Evolutionary conservation across 2,888 invertebrate species (phyloP).

Genomic region (Keiferia lycopersicella): DNA sequence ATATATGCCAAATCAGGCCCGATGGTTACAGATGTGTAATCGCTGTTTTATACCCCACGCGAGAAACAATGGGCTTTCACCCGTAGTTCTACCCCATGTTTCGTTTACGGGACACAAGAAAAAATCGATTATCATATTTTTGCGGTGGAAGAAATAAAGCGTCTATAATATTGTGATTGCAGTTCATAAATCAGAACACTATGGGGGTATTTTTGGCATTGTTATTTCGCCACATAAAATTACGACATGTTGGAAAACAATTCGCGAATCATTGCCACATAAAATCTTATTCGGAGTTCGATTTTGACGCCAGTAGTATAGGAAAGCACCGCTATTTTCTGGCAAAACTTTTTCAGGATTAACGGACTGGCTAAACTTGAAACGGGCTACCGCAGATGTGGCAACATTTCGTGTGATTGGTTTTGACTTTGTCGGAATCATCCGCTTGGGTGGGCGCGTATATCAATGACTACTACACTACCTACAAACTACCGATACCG

Average conservation of each 20-base stretch:
- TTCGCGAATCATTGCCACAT: background rate
- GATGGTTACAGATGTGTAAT: too few relatives aligned
- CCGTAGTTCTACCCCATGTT: slow-evolving; percentile 36
- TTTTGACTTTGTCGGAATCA: slow-evolving; percentile 14
- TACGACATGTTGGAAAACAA: background rate
- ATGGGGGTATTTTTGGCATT: too few relatives aligned
- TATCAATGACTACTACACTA: slow-evolving; percentile 38
- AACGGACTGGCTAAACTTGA: background rate
- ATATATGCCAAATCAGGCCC: too few relatives aligned
- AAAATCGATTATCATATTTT: slow-evolving; percentile 23
- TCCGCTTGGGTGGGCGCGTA: slow-evolving; percentile 61
- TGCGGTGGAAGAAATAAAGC: background rate
- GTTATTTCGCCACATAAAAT: too few relatives aligned
- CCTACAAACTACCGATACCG: background rate
- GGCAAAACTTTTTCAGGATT: slow-evolving; percentile 2
- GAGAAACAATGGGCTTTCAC: slow-evolving; percentile 57
- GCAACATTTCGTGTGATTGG: background rate
- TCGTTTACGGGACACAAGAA: slow-evolving; percentile 30
- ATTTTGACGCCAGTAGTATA: background rate
- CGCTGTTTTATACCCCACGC: slow-evolving; percentile 42
- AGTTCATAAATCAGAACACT: too few relatives aligned
- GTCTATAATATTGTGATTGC: too few relatives aligned
- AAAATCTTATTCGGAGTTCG: background rate
- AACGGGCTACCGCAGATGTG: background rate
- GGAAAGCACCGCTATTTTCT: background rate